A percentile compares a stretch with the other conserved stretches of the same genome.
Conservation (phyloP, 2,113 vertebrate species). For the Myanophis thanlyinensis region DNA sequence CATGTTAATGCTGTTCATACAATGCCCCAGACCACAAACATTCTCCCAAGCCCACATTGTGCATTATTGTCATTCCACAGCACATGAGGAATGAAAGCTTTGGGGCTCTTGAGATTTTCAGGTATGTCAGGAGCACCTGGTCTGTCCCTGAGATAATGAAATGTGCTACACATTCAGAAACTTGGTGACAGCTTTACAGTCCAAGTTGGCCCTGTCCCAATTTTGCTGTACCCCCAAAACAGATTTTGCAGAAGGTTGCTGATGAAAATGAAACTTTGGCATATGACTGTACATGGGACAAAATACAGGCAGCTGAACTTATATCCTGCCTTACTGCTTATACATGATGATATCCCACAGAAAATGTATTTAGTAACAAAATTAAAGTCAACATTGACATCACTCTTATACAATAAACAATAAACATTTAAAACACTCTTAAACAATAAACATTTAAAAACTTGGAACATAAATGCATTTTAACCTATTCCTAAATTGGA, state of each 20-base stretch:
- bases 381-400: background rate
- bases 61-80: constrained; percentile 1
- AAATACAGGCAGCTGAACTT: background rate
- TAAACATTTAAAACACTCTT: background rate
- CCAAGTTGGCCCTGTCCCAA: background rate
- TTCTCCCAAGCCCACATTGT: constrained; percentile 5
- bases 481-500: background rate
- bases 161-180: background rate
- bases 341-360: background rate
- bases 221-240: background rate
- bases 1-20: background rate
- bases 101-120: constrained; percentile 23
- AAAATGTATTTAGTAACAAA: background rate
- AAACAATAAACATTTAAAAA: background rate
- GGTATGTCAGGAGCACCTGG: background rate
- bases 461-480: background rate
- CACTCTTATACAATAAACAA: background rate
- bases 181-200: background rate
- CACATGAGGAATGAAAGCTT: background rate
- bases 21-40: background rate
- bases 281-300: background rate
- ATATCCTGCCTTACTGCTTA: background rate
- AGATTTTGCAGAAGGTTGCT: background rate
- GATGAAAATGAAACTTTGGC: background rate
- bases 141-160: background rate